A percentile compares a stretch with the other conserved stretches of the same genome.
Conservation (phyloP, 2,888 invertebrate species). For the Chloromyia formosa region DNA sequence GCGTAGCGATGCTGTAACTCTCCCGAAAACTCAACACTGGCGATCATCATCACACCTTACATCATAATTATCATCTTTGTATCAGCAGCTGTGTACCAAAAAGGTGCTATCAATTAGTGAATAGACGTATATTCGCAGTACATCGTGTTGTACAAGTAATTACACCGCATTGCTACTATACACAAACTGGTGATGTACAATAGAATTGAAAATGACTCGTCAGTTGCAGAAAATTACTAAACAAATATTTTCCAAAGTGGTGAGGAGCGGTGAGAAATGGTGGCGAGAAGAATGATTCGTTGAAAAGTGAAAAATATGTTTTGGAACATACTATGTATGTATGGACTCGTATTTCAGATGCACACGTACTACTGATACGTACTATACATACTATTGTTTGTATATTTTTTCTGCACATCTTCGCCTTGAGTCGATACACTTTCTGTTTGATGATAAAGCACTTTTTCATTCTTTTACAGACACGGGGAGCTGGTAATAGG, state of each 20-base stretch:
- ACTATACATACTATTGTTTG: neutral
- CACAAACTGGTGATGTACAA: neutral
- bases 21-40: too few species aligned
- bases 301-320: neutral
- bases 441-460: slow-evolving; percentile 16
- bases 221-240: neutral
- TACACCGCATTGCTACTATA: neutral
- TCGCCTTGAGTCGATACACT: too few species aligned
- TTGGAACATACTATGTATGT: neutral
- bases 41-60: neutral
- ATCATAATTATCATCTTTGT: slow-evolving; percentile 1
- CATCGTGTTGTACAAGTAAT: neutral
- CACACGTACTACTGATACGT: neutral
- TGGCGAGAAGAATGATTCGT: neutral
- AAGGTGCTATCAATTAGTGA: slow-evolving; percentile 18
- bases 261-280: neutral
- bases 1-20: too few species aligned
- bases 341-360: neutral
- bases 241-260: slow-evolving; percentile 3
- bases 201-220: slow-evolving; percentile 21
- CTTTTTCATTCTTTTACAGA: neutral
- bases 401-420: too few species aligned
- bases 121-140: neutral
- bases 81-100: neutral
- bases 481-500: neutral